Percentiles rank a stretch among this genome's conserved stretches.
These are phyloP conservation scores for Numenius phaeopus DNA, from an alignment of 2,797 vertebrate species.

Conservation along the genomic window DNA sequence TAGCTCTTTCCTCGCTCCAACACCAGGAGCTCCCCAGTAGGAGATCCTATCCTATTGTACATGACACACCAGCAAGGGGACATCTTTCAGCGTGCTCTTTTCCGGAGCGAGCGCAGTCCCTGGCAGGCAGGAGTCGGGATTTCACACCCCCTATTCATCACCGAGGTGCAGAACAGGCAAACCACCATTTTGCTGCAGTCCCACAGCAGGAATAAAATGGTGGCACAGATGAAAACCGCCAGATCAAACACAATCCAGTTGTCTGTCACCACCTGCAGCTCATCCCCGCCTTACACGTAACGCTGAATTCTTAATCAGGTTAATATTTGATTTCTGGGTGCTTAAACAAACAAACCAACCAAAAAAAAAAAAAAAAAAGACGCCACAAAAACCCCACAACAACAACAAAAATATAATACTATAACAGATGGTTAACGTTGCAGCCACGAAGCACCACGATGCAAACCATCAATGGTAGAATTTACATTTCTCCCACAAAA, in stretches of 20 bases:
- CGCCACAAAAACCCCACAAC: neutral
- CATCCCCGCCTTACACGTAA: conserved; percentile 45
- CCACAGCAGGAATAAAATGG: conserved; percentile 69
- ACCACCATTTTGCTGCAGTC: conserved; percentile 74
- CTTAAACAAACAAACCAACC: conserved; percentile 26
- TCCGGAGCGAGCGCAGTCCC: neutral
- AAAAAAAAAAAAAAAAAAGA: neutral
- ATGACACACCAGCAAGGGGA: neutral
- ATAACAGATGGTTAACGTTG: neutral
- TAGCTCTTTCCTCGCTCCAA: neutral
- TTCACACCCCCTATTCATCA: conserved; percentile 18
- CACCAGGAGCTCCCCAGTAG: neutral
- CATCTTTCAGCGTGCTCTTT: neutral
- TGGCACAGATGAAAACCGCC: conserved; percentile 72
- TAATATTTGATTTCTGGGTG: conserved; percentile 55
- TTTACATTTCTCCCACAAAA: conserved; percentile 1
- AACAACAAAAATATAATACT: neutral
- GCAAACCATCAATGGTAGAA: neutral
- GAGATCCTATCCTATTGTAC: conserved; percentile 1
- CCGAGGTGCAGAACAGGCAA: neutral
- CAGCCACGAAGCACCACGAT: neutral
- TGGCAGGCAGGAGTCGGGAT: neutral
- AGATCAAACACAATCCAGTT: conserved; percentile 59
- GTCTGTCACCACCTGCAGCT: conserved; percentile 68
- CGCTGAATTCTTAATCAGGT: conserved; percentile 61